These are phyloP conservation scores for Datnioides undecimradiatus DNA, from an alignment of 2,113 vertebrate genomes.

Conservation along the genomic window DNA sequence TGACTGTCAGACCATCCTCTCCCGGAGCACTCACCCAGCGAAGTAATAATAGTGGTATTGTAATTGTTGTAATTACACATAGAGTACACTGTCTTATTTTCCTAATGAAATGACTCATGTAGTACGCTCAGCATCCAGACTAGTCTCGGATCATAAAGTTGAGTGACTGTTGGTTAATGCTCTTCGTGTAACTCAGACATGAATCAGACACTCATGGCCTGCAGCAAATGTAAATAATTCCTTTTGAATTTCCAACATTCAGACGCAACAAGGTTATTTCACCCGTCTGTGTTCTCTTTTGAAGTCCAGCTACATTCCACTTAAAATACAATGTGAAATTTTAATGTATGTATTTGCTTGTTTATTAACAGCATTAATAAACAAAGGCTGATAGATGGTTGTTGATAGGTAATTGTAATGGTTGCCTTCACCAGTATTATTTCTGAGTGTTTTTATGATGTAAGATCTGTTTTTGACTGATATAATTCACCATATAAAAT, in stretches of 20 bases:
- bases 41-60: neutral
- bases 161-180: conserved; percentile 45
- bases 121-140: conserved; percentile 14
- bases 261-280: conserved; percentile 50
- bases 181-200: conserved; percentile 43
- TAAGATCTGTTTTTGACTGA: conserved; percentile 1
- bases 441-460: neutral
- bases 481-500: conserved; percentile 19
- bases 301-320: conserved; percentile 33
- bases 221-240: conserved; percentile 67
- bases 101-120: conserved; percentile 6
- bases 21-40: neutral
- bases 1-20: too few relatives aligned
- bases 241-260: conserved; percentile 60
- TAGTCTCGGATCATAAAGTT: conserved; percentile 23
- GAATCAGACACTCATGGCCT: conserved; percentile 40
- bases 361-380: neutral
- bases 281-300: conserved; percentile 41
- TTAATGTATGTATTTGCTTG: too few relatives aligned
- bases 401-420: neutral
- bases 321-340: neutral
- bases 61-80: neutral
- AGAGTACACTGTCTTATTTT: neutral
- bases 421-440: neutral
- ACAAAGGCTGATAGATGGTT: conserved; percentile 7